These are phyloP conservation scores for Oryzaephilus surinamensis DNA, from an alignment of 1,140 invertebrate genomes.

Conservation along the genomic window DNA sequence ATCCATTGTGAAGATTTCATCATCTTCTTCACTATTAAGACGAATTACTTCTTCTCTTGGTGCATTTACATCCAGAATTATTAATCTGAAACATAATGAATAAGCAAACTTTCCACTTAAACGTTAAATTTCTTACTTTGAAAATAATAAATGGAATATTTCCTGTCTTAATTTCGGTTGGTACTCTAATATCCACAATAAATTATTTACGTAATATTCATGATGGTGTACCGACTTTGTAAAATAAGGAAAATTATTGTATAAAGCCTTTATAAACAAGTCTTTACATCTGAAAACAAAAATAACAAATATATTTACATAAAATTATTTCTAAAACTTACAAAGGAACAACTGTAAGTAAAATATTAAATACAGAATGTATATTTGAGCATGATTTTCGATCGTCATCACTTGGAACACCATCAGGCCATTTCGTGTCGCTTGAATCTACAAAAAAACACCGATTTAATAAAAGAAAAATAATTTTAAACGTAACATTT, in stretches of 20 bases:
- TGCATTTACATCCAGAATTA: conserved; percentile 56
- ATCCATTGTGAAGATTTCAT: conserved; percentile 42
- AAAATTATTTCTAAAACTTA: conserved; percentile 48
- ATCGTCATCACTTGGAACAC: conserved; percentile 37
- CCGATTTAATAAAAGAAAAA: too few relatives aligned
- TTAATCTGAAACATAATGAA: conserved; percentile 40
- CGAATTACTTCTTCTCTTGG: conserved; percentile 44
- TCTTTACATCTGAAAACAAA: conserved; percentile 42
- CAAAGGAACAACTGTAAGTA: conserved; percentile 52
- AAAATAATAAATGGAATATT: conserved; percentile 54
- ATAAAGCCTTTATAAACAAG: conserved; percentile 41
- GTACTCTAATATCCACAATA: conserved; percentile 53
- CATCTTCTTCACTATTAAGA: conserved; percentile 32
- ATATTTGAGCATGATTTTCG: conserved; percentile 40
- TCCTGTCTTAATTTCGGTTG: conserved; percentile 46
- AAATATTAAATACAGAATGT: conserved; percentile 43
- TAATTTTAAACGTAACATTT: conserved; percentile 17
- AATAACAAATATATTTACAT: conserved; percentile 13
- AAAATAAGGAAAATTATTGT: conserved; percentile 53
- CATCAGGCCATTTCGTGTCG: conserved; percentile 35
- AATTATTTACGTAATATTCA: conserved; percentile 52
- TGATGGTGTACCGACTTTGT: conserved; percentile 43
- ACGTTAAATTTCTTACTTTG: conserved; percentile 42
- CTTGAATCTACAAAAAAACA: conserved; percentile 28
- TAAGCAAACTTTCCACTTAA: not conserved